phyloP scores from a whole-genome alignment of 2,113 vertebrate genomes.

The Vidua chalybeata region DNA sequence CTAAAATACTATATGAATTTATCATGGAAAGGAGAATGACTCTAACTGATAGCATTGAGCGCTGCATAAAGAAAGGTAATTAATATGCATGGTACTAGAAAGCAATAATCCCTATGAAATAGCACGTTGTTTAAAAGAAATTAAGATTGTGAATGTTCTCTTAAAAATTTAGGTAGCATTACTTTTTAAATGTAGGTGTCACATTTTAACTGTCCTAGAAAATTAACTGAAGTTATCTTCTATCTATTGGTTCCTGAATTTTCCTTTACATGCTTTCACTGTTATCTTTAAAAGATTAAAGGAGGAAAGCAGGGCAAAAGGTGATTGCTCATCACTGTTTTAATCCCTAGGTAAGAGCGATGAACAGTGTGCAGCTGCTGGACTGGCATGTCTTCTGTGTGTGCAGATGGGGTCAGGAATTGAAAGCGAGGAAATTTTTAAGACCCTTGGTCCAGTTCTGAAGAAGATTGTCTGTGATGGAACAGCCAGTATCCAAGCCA shows the following conservation, averaged over 20 bases:
- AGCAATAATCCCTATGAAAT: not conserved
- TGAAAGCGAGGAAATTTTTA: conserved; percentile 95
- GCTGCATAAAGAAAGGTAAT: conserved; percentile 97
- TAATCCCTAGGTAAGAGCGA: conserved; percentile 86
- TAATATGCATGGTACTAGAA: not conserved
- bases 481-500: conserved; percentile 85
- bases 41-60: conserved; percentile 94
- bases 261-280: not conserved
- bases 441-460: conserved; percentile 89
- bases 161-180: not conserved
- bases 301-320: not conserved
- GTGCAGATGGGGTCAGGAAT: conserved; percentile 94
- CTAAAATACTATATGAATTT: conserved; percentile 93
- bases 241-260: not conserved
- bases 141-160: not conserved
- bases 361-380: conserved; percentile 89
- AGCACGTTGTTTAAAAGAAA: not conserved
- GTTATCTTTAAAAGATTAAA: not conserved
- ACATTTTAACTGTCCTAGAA: not conserved
- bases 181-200: not conserved
- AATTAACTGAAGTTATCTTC: not conserved
- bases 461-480: conserved; percentile 91
- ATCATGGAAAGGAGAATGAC: conserved; percentile 95
- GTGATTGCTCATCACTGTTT: not conserved
- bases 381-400: conserved; percentile 90